These are phyloP conservation scores for Abrostola tripartita DNA, from an alignment of 2,888 invertebrate species.

Conservation along the genomic window DNA sequence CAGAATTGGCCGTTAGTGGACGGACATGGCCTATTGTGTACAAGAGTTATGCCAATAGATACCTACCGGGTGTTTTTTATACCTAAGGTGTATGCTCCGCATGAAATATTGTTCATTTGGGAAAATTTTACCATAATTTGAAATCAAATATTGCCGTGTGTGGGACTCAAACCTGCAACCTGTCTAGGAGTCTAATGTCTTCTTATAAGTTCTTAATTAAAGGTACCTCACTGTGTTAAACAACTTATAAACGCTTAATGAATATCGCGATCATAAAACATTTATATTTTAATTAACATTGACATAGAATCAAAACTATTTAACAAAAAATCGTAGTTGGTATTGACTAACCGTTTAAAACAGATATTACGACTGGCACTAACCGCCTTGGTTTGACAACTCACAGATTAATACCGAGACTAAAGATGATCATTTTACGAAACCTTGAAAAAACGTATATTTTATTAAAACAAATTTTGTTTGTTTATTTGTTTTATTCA, in stretches of 20 bases:
- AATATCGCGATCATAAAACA: conserved; percentile 54
- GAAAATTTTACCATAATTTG: no score
- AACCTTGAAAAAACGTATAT: no score
- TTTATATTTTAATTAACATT: conserved; percentile 62
- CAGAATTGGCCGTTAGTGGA: not conserved
- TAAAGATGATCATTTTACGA: not conserved
- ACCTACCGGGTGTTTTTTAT: no score
- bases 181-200: no score
- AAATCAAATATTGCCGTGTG: no score
- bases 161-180: no score
- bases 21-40: not conserved
- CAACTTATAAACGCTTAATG: conserved; percentile 56
- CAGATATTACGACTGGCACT: conserved; percentile 5
- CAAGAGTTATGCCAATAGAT: not conserved
- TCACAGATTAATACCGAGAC: not conserved
- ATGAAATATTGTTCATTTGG: no score
- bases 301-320: conserved; percentile 58
- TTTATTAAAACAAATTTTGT: no score
- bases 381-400: not conserved
- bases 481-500: no score
- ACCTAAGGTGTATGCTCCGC: no score
- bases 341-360: conserved; percentile 37
- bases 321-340: conserved; percentile 16
- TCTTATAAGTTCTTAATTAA: no score
- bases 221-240: not conserved